phyloP scores from a whole-genome alignment of 1,140 invertebrate species.

The Hyles euphorbiae region DNA sequence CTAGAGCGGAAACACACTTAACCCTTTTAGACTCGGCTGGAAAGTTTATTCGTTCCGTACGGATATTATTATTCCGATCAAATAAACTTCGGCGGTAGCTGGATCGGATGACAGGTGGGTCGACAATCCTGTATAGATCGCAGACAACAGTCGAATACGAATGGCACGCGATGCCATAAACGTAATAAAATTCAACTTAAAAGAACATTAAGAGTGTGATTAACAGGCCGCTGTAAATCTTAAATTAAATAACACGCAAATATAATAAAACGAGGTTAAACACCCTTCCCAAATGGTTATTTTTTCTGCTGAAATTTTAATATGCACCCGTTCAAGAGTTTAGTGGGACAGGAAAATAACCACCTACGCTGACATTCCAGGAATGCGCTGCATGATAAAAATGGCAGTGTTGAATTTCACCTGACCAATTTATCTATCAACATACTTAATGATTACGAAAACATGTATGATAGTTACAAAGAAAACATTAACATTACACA shows the following conservation, averaged over 20 bases:
- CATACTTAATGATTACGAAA: too few relatives aligned
- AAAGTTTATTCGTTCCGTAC: conserved; percentile 4
- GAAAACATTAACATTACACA: too few relatives aligned
- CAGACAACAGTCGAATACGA: neutral
- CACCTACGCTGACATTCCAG: conserved; percentile 11
- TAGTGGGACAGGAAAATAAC: conserved; percentile 25
- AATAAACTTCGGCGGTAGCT: conserved; percentile 5
- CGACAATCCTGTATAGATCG: neutral
- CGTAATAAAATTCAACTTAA: too few relatives aligned
- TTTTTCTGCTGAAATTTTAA: neutral
- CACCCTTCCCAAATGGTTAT: too few relatives aligned
- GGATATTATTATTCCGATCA: conserved; percentile 5
- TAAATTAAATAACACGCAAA: too few relatives aligned
- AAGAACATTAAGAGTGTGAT: too few relatives aligned
- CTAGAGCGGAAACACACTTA: neutral
- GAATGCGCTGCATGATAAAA: conserved; percentile 8
- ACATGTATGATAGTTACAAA: too few relatives aligned
- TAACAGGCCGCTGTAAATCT: too few relatives aligned
- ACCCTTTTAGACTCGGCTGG: conserved; percentile 3
- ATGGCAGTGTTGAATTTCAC: neutral
- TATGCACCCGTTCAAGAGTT: neutral
- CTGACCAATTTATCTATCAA: neutral
- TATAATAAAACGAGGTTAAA: too few relatives aligned
- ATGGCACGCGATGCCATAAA: conserved; percentile 1
- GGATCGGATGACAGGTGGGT: conserved; percentile 5